Evolutionary conservation across 2,888 invertebrate species (phyloP), one percentile per base, ranked within the genome.

Genomic region (Campoplex capitator): DNA sequence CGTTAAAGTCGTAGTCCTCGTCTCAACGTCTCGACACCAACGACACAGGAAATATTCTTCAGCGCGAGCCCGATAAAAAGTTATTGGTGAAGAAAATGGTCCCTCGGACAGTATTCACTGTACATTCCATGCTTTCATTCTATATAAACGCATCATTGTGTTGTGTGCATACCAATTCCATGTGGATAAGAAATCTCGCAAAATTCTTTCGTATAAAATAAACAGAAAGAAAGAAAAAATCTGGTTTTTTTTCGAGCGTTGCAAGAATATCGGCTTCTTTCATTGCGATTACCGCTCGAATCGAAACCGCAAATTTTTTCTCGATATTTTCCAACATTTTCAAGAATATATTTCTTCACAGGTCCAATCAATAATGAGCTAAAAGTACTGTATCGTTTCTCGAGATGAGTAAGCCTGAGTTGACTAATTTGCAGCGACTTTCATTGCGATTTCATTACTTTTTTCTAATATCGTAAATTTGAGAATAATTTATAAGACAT

Each of bases 81-180:
- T 92, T 93, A 92, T 92, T 91, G 92, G 91, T 89, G 88, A 86
- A 89, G 90, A 86, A 91, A 91, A 92, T 93, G 91, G 91, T 83
- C 83, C 73, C 76, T 71, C 45, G 45, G 38, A 68, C 45, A 51
- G 76, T 67, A 82, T 78, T 85, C 70, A 54, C 78, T 67, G 75
- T 67, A 74, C 16, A 32, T 83, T 62, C n/a, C 80, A 42, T 42
- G 32, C n/a, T 68, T 68, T 45, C 58, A 16, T 62, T 32, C 58
- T 79, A 62, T 58, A 84, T 62, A 70, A 48, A 75, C 23, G 65
- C 67, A 58, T 70, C 13, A 3, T 13, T 8, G 48, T 71, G 16
- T 32, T 28, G 45, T 71, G 7, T 51, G 13, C 45, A 42, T 45
- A 13, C 13, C 45, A 16, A 45, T 45, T 28, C 42, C 7, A 23